Evolutionary conservation across 2,113 vertebrate species (phyloP).

Genomic region (Oryctolagus cuniculus): DNA sequence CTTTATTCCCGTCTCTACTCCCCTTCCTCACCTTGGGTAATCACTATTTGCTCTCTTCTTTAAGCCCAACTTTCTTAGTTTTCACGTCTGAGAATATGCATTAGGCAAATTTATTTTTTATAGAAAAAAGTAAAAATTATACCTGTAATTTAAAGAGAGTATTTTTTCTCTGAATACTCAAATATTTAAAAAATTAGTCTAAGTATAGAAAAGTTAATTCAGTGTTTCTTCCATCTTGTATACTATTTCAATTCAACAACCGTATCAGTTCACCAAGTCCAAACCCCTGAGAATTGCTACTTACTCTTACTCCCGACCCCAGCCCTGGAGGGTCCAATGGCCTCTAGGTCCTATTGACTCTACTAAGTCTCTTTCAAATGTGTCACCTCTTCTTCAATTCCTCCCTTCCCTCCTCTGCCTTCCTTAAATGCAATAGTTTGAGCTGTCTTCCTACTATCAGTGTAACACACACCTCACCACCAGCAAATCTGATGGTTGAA

Average conservation of each 20-base stretch:
- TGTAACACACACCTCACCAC: neutral
- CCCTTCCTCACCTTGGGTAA: neutral
- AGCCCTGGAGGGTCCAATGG: neutral
- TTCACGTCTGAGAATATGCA: neutral
- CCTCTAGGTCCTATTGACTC: neutral
- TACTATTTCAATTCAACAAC: neutral
- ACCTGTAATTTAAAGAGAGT: neutral
- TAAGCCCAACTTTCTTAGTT: neutral
- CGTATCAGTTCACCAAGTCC: neutral
- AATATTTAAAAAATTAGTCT: neutral
- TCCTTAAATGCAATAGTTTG: neutral
- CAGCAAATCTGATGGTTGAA: neutral
- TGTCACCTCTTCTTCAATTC: neutral
- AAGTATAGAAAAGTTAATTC: neutral
- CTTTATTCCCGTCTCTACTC: neutral
- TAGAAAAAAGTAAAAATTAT: neutral
- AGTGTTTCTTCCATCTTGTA: neutral
- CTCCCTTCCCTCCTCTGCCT: neutral
- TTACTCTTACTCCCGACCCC: neutral
- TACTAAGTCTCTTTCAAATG: slow-evolving; percentile 9
- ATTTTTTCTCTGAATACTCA: slow-evolving; percentile 20
- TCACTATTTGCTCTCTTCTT: neutral
- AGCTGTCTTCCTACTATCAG: neutral
- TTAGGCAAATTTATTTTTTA: neutral
- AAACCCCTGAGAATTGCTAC: neutral